Evolutionary conservation across 2,113 vertebrate genomes (phyloP).

Genomic region (Notarius lentiginosus): DNA sequence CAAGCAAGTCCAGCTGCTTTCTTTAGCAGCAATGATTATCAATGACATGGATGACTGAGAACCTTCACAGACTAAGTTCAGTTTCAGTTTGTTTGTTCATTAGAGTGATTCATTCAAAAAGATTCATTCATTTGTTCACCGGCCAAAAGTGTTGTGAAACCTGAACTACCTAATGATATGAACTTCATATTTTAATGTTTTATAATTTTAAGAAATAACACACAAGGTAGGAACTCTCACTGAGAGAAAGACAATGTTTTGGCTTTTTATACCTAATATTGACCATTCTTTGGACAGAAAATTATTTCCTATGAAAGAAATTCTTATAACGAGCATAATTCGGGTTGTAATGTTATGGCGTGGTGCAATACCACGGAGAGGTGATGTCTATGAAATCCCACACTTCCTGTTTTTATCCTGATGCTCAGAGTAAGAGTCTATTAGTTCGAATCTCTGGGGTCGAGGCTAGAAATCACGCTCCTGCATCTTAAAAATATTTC

Average conservation of each 20-base stretch:
- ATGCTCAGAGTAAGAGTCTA: background rate
- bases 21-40: too few relatives aligned
- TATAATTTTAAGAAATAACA: background rate
- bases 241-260: background rate
- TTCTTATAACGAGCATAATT: background rate
- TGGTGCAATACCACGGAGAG: too few relatives aligned
- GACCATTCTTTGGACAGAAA: background rate
- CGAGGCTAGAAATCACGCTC: background rate
- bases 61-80: too few relatives aligned
- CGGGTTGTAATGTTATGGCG: background rate
- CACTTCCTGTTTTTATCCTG: conserved; percentile 3
- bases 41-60: too few relatives aligned
- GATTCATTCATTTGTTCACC: too few relatives aligned
- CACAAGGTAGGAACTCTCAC: background rate
- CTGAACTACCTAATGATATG: too few relatives aligned
- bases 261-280: background rate
- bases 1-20: too few relatives aligned
- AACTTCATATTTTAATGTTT: too few relatives aligned
- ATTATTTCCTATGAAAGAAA: background rate
- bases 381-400: background rate
- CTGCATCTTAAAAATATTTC: background rate
- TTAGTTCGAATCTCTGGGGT: background rate
- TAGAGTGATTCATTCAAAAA: too few relatives aligned
- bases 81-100: too few relatives aligned
- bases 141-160: background rate